Percentiles rank a stretch among this genome's conserved stretches.
Conservation (phyloP, 2,113 vertebrate genomes). For the Bambusicola thoracicus region DNA sequence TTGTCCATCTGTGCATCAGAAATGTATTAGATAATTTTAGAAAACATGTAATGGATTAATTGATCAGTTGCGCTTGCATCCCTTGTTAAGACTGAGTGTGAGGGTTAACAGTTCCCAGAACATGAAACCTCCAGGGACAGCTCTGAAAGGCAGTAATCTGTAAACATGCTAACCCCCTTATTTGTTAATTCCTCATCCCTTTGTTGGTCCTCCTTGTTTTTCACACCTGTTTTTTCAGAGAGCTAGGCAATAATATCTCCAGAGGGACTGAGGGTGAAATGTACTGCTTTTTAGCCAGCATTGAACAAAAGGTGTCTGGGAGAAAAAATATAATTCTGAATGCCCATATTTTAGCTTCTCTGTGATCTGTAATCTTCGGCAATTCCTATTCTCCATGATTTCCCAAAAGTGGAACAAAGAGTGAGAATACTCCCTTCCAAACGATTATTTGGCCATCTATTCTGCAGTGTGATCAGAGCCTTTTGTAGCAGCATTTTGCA, state of each 20-base stretch:
- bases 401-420: not conserved
- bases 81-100: not conserved
- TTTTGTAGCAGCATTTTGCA: not conserved
- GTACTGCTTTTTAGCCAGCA: not conserved
- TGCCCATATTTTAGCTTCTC: not conserved
- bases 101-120: not conserved
- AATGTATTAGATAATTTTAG: not conserved
- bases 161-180: slow-evolving; percentile 14
- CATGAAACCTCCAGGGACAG: not conserved
- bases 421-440: not conserved
- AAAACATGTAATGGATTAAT: not conserved
- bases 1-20: not conserved
- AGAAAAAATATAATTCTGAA: not conserved
- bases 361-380: not conserved
- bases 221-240: not conserved
- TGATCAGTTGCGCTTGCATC: not conserved
- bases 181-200: not conserved
- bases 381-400: accelerated
- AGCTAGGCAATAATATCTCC: not conserved
- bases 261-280: not conserved
- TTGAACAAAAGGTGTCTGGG: not conserved
- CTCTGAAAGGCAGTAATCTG: slow-evolving; percentile 6
- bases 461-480: not conserved
- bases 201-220: not conserved
- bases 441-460: not conserved